These are phyloP conservation scores for Sebastes cheni DNA, from an alignment of 2,797 vertebrate species.

Conservation along the genomic window DNA sequence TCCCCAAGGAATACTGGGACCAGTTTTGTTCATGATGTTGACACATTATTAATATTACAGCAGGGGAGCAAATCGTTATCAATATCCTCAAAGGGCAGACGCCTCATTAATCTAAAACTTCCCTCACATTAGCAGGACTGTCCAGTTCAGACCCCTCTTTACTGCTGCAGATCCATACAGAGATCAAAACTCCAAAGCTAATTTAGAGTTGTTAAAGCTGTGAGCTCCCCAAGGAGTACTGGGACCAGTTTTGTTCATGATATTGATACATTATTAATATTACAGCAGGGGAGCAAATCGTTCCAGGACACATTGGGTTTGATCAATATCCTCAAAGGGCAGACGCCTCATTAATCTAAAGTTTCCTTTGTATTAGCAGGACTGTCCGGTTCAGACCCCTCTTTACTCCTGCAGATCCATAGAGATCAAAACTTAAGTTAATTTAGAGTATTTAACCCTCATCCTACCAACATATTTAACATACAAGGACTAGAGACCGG, in stretches of 20 bases:
- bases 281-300: conserved; percentile 20
- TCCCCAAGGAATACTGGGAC: conserved; percentile 22
- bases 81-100: conserved; percentile 74
- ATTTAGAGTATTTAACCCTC: conserved; percentile 21
- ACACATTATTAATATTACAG: conserved; percentile 22
- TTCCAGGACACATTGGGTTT: conserved; percentile 5
- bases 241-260: conserved; percentile 4
- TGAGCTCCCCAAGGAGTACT: conserved; percentile 4
- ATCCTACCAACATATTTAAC: not conserved
- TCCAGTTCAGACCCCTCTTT: conserved; percentile 56
- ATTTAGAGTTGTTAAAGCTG: conserved; percentile 31
- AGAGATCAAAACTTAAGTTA: conserved; percentile 46
- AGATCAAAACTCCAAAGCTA: conserved; percentile 47
- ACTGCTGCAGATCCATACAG: conserved; percentile 51
- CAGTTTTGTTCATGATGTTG: conserved; percentile 21
- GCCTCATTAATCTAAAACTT: conserved; percentile 77
- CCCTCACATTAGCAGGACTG: conserved; percentile 62
- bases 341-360: conserved; percentile 75
- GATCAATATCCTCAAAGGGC: conserved; percentile 78
- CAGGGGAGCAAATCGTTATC: conserved; percentile 55
- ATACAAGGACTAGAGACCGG: not conserved
- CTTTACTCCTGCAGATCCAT: conserved; percentile 54
- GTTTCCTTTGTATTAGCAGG: conserved; percentile 66
- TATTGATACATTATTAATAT: conserved; percentile 26
- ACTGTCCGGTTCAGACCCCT: conserved; percentile 57